Evolutionary conservation across 2,113 vertebrate genomes (phyloP), one percentile per base, ranked within the genome.

Genomic region (Labeo rohita): DNA sequence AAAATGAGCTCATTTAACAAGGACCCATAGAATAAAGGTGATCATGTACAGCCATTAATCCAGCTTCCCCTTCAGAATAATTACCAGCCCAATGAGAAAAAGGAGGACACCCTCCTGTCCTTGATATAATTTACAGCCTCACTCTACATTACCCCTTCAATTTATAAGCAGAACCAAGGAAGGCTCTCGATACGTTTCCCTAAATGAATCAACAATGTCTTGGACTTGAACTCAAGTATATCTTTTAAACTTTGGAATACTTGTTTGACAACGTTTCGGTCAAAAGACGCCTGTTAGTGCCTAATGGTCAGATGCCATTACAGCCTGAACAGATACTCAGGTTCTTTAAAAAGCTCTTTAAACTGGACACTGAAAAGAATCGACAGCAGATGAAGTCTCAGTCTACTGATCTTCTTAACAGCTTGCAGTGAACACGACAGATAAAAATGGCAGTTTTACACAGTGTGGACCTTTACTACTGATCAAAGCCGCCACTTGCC

Each of bases 311-410:
- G 59, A 74, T 54, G 50, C 9, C 54, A 15, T 9, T 75, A 34
- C 83, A 50, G n/a, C 68, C 18, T 36, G n/a, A 43, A 54, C 15
- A 73, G 84, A 85, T 72, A 72, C 12, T 12, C 39, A 7, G 50
- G 63, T 70, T 52, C 34, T 80, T 61, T 86, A 72, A 83, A 47
- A 49, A 84, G 84, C 50, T 52, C 84, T 83, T 39, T 70, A 73
- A 76, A 66, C n/a, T 36, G 47, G 73, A 89, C 87, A 68, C 3
- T 34, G 83, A 85, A 91, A 92, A 91, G 90, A 91, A 92, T 91
- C 87, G 73, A 89, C 82, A 11, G 85, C 73, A 34, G 84, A 89
- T 89, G 81, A 89, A 87, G 90, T 88, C 88, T 74, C 76, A 12
- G 76, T 76, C 87, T 50, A 91, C 84, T 73, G 88, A 90, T 90